Conservation (phyloP, 2,113 vertebrate genomes). For the Platysternon megacephalum region DNA sequence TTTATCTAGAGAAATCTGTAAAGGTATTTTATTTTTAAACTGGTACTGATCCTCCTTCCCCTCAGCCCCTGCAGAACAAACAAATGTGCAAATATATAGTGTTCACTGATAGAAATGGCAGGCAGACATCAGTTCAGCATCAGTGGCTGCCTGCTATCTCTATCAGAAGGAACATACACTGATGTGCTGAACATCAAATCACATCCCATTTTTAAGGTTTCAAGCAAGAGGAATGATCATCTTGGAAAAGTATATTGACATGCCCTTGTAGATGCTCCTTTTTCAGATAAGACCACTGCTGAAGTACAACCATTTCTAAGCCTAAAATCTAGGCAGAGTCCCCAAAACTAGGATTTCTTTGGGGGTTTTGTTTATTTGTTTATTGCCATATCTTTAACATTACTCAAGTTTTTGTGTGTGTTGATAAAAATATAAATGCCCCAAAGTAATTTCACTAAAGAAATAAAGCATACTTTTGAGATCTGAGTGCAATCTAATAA, state of each 20-base stretch:
- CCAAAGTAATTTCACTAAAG: neutral
- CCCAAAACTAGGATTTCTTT: neutral
- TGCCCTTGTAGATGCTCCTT: neutral
- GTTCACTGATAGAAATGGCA: neutral
- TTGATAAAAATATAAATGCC: neutral
- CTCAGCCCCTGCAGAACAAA: slow-evolving; percentile 33
- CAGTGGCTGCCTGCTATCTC: neutral
- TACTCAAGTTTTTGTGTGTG: neutral
- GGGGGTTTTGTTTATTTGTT: neutral
- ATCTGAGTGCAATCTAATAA: neutral
- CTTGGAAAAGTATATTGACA: neutral
- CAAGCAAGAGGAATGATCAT: neutral
- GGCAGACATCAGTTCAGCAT: slow-evolving; percentile 28
- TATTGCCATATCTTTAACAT: neutral
- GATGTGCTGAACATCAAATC: neutral
- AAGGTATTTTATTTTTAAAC: neutral
- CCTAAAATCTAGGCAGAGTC: neutral
- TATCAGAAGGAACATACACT: neutral
- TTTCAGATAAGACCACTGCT: neutral
- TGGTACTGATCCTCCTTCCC: slow-evolving; percentile 27
- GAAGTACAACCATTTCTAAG: neutral
- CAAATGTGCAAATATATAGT: slow-evolving; percentile 7
- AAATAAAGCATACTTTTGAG: neutral
- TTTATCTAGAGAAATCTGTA: slow-evolving; percentile 5
- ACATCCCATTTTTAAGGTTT: neutral